Conservation (phyloP, 2,113 vertebrate genomes). For the Pachycephala philippinensis region DNA sequence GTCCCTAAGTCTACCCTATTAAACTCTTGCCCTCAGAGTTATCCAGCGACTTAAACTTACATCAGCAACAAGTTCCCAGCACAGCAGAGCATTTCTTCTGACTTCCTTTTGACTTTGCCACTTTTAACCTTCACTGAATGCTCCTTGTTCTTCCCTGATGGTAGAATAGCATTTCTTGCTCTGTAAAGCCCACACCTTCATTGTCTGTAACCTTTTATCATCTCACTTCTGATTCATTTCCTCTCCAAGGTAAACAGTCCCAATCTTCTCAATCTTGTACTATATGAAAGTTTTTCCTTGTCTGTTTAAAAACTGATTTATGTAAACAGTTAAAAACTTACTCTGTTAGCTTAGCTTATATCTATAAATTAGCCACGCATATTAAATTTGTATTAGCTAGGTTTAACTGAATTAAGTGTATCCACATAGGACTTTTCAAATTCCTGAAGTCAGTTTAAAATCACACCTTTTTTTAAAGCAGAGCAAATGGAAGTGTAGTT, state of each 20-base stretch:
- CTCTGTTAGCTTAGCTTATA: conserved; percentile 37
- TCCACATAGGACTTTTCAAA: conserved; percentile 13
- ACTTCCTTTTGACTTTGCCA: neutral
- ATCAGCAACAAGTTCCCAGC: neutral
- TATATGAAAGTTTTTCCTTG: conserved; percentile 11
- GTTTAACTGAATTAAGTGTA: conserved; percentile 27
- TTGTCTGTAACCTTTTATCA: conserved; percentile 43
- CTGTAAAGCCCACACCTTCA: neutral
- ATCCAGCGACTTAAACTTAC: accelerated
- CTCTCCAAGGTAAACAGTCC: conserved; percentile 39
- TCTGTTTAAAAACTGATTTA: conserved; percentile 53
- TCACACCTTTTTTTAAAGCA: neutral
- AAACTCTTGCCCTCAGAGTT: neutral
- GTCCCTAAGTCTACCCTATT: neutral
- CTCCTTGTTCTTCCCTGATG: neutral
- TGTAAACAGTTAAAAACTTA: conserved; percentile 44
- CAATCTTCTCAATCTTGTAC: conserved; percentile 2
- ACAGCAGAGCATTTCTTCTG: neutral
- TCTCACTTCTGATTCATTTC: conserved; percentile 40
- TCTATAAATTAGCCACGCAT: conserved; percentile 6
- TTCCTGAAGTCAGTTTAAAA: conserved; percentile 4
- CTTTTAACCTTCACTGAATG: neutral
- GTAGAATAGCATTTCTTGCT: neutral
- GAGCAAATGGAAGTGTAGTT: neutral
- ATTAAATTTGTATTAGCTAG: conserved; percentile 38